phyloP scores from a whole-genome alignment of 2,797 vertebrate species.

The Pipistrellus nathusii region DNA sequence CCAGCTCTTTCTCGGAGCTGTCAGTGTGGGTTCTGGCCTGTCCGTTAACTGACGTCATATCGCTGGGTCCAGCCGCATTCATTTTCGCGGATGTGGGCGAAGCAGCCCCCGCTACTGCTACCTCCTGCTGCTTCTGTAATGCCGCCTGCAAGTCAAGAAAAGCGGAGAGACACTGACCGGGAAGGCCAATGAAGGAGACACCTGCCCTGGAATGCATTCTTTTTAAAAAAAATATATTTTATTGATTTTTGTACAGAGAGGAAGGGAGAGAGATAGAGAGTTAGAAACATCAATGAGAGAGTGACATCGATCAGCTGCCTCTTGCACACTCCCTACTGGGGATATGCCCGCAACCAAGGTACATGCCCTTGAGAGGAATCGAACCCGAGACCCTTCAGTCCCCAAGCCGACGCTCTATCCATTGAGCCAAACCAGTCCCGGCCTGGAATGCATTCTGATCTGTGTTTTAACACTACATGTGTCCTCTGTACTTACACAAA shows the following conservation, averaged over 20 bases:
- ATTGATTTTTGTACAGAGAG: too few relatives aligned
- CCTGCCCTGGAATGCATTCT: neutral
- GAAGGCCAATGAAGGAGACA: neutral
- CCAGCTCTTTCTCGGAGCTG: slow-evolving; percentile 92
- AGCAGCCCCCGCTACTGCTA: slow-evolving; percentile 83
- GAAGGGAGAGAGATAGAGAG: too few relatives aligned
- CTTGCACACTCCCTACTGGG: too few relatives aligned
- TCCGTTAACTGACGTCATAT: slow-evolving; percentile 92
- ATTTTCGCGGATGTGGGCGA: slow-evolving; percentile 87
- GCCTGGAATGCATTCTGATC: neutral
- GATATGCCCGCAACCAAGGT: too few relatives aligned
- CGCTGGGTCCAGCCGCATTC: slow-evolving; percentile 85
- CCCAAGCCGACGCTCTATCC: too few relatives aligned
- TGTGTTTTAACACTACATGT: neutral
- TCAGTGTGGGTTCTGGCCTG: slow-evolving; percentile 93
- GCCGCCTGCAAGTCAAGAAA: slow-evolving; percentile 90
- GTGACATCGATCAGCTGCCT: too few relatives aligned
- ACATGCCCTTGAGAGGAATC: too few relatives aligned
- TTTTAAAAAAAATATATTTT: too few relatives aligned
- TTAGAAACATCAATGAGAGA: too few relatives aligned
- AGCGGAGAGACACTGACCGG: neutral
- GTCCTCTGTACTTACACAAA: neutral
- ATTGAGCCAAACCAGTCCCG: too few relatives aligned
- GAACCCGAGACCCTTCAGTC: too few relatives aligned
- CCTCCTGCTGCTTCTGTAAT: slow-evolving; percentile 95